These are phyloP conservation scores for Drosophila pseudotalamancana DNA, from an alignment of 2,888 invertebrate genomes.

Conservation along the genomic window DNA sequence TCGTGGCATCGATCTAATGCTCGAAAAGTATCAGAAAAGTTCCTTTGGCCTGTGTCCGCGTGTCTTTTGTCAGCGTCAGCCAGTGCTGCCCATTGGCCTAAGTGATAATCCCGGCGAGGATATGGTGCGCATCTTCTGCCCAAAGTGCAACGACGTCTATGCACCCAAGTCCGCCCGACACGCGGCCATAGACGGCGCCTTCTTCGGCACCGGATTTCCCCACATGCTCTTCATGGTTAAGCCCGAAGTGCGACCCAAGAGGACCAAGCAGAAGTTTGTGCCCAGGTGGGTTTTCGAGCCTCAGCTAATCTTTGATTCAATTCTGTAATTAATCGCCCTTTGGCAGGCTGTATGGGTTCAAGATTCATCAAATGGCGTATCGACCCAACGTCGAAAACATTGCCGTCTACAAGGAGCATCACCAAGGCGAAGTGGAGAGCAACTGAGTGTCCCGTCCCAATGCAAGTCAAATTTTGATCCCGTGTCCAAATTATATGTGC, in stretches of 20 bases:
- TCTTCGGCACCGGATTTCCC: conserved; percentile 99
- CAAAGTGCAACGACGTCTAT: conserved; percentile 99
- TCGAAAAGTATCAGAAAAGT: conserved; percentile 99
- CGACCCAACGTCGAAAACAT: conserved; percentile 4
- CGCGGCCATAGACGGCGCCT: conserved; percentile 99
- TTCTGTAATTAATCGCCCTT: too few species aligned
- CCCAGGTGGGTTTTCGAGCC: conserved; percentile 89
- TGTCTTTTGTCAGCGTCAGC: conserved; percentile 99
- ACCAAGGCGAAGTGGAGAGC: conserved; percentile 26
- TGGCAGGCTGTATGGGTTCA: conserved; percentile 62
- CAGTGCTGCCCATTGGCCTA: conserved; percentile 98
- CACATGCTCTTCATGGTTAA: conserved; percentile 99
- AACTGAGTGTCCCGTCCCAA: conserved; percentile 1
- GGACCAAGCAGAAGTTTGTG: conserved; percentile 97
- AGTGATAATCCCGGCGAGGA: conserved; percentile 99
- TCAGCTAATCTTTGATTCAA: background rate
- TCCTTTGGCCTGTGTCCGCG: conserved; percentile 99
- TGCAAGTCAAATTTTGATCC: conserved; percentile 2
- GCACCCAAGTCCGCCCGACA: conserved; percentile 98
- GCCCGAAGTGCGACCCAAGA: conserved; percentile 98
- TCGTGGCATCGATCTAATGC: conserved; percentile 99
- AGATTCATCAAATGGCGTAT: conserved; percentile 55
- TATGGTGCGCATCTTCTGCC: conserved; percentile 99
- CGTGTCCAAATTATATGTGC: conserved; percentile 28
- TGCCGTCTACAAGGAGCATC: conserved; percentile 14